These are phyloP conservation scores for Synergus umbraculus DNA, from an alignment of 2,888 invertebrate species.

Conservation along the genomic window DNA sequence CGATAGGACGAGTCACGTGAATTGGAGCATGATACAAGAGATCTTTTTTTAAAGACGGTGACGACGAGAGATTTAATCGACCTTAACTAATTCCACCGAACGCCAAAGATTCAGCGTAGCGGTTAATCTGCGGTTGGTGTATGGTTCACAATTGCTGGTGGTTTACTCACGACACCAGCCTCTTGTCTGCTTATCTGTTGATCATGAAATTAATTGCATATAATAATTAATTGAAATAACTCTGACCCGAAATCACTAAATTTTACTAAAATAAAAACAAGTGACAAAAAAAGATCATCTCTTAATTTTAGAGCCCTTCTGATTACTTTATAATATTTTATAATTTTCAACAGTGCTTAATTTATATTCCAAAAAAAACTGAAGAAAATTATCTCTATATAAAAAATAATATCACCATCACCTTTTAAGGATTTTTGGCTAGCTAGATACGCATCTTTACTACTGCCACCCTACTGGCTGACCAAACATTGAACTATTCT, in stretches of 20 bases:
- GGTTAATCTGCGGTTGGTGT: slow-evolving; percentile 14
- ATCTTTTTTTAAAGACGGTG: slow-evolving; percentile 41
- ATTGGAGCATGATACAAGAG: slow-evolving; percentile 46
- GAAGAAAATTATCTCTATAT: too few relatives aligned
- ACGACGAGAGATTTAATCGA: slow-evolving; percentile 33
- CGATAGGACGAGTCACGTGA: slow-evolving; percentile 46
- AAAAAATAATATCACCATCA: too few relatives aligned
- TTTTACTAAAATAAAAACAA: too few relatives aligned
- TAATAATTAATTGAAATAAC: not conserved
- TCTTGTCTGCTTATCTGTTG: not conserved
- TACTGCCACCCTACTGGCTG: too few relatives aligned
- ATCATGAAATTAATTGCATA: not conserved
- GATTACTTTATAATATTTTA: too few relatives aligned
- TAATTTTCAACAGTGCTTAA: too few relatives aligned
- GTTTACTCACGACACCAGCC: not conserved
- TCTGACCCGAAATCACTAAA: not conserved
- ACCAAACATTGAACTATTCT: too few relatives aligned
- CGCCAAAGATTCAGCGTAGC: slow-evolving; percentile 12
- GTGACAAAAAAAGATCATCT: too few relatives aligned
- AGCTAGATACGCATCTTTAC: too few relatives aligned
- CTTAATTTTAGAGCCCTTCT: too few relatives aligned
- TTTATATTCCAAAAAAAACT: too few relatives aligned
- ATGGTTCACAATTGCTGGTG: not conserved
- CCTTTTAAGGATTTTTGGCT: too few relatives aligned
- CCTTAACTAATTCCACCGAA: slow-evolving; percentile 33